Base-by-base conservation (phyloP, 2,888 invertebrate species). In the Prosapia bicincta region DNA sequence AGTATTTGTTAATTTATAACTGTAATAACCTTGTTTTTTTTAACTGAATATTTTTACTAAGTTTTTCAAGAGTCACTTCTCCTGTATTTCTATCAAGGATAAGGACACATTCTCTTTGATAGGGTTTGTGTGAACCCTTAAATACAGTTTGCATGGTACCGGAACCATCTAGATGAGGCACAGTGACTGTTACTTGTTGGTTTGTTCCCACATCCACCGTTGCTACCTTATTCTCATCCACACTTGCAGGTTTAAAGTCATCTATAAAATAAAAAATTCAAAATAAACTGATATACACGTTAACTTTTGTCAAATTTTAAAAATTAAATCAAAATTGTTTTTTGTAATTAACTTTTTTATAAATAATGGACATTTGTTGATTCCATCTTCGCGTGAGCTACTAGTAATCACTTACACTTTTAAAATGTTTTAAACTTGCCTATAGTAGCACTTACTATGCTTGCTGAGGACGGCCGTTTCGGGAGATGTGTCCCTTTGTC, bases 211-310 rank as follows among this genome's bases (percentile, higher is more conserved):
- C 93, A 85, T 97, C 96, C 76, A 98, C 92, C 26, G 91, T 91
- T 43, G 97, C 96, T 88, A 94, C 93, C 86, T 97, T 95, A 83
- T 92, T 93, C 68, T 93, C 92, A 85, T 98, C 98, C 74, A 98
- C 96, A 82, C 97, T 98, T n/a, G 98, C 98, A 80, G 98, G 98
- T 85, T 98, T 98, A 85, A 98, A 98, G 86, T 98, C 98, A 93
- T 98, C 97, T 98, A 86, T 72, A 90, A 89, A 78, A 54, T n/a
- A n/a, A n/a, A n/a, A n/a, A n/a, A n/a, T n/a, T n/a, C n/a, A n/a
- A n/a, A n/a, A n/a, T n/a, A n/a, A n/a, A n/a, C n/a, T n/a, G n/a
- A n/a, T n/a, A n/a, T n/a, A n/a, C n/a, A n/a, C n/a, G n/a, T n/a
- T n/a, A n/a, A n/a, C n/a, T n/a, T n/a, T n/a, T n/a, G n/a, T n/a